These are phyloP conservation scores for Todus mexicanus DNA, from an alignment of 2,797 vertebrate species.

Conservation along the genomic window DNA sequence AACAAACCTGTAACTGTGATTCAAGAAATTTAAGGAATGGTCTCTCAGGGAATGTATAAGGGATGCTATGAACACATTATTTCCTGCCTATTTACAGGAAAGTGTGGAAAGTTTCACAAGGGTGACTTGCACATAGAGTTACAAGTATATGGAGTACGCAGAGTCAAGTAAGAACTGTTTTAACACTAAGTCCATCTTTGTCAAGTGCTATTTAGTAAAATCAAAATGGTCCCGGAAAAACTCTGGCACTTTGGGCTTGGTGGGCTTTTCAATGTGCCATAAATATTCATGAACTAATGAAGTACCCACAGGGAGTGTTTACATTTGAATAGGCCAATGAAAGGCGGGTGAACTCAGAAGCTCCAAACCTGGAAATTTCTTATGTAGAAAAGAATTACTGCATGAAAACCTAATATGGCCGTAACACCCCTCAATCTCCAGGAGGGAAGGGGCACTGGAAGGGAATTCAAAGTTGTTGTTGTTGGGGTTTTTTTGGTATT, in stretches of 20 bases:
- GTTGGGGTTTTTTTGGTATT: background rate
- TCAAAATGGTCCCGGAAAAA: slow-evolving; percentile 29
- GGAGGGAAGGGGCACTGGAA: slow-evolving; percentile 17
- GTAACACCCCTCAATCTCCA: slow-evolving; percentile 9
- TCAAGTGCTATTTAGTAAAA: slow-evolving; percentile 8
- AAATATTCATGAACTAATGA: slow-evolving; percentile 59
- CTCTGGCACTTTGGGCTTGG: slow-evolving; percentile 1
- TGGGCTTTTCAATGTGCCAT: slow-evolving; percentile 31
- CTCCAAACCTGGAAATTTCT: slow-evolving; percentile 59
- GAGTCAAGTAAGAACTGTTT: background rate
- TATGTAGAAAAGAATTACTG: slow-evolving; percentile 43
- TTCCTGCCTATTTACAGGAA: background rate
- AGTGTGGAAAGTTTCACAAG: background rate
- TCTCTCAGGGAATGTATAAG: background rate
- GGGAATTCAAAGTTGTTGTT: slow-evolving; percentile 3
- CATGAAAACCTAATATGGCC: slow-evolving; percentile 31
- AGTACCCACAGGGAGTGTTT: slow-evolving; percentile 59
- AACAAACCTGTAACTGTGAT: background rate
- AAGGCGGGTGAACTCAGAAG: slow-evolving; percentile 42
- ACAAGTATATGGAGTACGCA: background rate
- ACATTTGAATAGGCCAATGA: slow-evolving; percentile 65
- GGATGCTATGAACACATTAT: background rate
- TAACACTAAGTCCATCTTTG: background rate
- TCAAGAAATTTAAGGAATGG: background rate
- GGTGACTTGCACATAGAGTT: background rate